These are phyloP conservation scores for Pseudomugil gertrudae DNA, from an alignment of 2,797 vertebrate species.

Conservation along the genomic window DNA sequence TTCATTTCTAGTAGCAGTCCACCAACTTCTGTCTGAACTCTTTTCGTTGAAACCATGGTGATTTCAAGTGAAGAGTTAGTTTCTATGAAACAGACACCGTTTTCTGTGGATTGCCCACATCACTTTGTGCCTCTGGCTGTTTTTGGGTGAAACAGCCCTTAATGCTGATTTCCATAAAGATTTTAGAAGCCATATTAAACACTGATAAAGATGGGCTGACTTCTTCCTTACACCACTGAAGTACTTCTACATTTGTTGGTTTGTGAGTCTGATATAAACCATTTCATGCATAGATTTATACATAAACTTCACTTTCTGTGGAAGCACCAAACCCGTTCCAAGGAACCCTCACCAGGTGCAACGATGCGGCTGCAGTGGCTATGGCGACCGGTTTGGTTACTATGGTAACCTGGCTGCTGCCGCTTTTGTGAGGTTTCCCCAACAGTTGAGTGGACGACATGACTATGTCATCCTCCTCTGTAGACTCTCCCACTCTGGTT, in stretches of 20 bases:
- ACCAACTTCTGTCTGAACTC: background rate
- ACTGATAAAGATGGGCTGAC: background rate
- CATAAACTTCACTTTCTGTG: too few species aligned
- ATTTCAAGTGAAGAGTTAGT: background rate
- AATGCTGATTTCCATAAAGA: background rate
- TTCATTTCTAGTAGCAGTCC: background rate
- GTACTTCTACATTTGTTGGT: too few species aligned
- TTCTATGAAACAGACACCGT: background rate
- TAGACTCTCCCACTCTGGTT: constrained; percentile 57
- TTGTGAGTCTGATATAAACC: too few species aligned
- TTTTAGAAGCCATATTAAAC: background rate
- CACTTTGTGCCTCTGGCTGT: constrained; percentile 2
- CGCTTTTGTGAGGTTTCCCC: constrained; percentile 84
- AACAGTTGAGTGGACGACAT: constrained; percentile 86
- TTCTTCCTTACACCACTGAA: background rate
- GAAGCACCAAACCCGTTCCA: background rate
- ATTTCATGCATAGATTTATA: too few species aligned
- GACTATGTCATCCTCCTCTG: constrained; percentile 75
- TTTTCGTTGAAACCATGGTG: background rate
- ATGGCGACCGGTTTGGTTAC: constrained; percentile 85
- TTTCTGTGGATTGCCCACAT: background rate
- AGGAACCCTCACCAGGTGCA: constrained; percentile 82
- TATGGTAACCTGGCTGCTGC: constrained; percentile 83
- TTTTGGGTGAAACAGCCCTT: background rate
- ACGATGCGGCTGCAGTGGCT: constrained; percentile 81